These are phyloP conservation scores for Synaphobranchus kaupii DNA, from an alignment of 2,797 vertebrate genomes.

Conservation along the genomic window DNA sequence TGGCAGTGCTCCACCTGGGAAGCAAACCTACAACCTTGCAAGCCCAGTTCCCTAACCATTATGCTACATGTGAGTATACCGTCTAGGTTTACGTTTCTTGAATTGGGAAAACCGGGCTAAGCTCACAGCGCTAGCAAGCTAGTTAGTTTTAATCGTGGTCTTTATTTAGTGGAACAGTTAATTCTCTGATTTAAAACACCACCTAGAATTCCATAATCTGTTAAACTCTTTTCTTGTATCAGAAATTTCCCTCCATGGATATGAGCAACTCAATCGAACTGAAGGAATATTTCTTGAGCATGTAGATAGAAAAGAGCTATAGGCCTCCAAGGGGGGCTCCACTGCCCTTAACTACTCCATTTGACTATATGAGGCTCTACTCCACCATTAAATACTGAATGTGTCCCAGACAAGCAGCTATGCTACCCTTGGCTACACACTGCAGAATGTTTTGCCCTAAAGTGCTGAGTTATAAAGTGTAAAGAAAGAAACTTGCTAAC, in stretches of 20 bases:
- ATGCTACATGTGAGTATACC: slow-evolving; percentile 21
- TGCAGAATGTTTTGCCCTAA: too few species aligned
- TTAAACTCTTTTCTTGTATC: not conserved
- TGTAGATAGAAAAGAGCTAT: not conserved
- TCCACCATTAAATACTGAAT: too few species aligned
- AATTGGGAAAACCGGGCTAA: not conserved
- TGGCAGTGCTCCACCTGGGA: not conserved
- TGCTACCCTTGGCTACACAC: not conserved
- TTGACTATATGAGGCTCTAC: too few species aligned
- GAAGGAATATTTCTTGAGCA: not conserved
- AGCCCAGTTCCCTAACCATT: too few species aligned
- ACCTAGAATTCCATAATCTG: not conserved
- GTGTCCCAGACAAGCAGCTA: not conserved
- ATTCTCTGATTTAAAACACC: not conserved
- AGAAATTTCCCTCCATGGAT: not conserved
- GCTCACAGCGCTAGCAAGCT: not conserved
- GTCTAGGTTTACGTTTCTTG: not conserved
- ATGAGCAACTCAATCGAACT: not conserved
- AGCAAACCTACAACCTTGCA: too few species aligned
- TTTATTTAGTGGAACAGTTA: not conserved
- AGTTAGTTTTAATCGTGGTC: not conserved
- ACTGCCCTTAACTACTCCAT: not conserved
- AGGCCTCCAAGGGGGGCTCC: not conserved
- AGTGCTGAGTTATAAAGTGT: too few species aligned
- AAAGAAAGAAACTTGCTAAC: too few species aligned